These are phyloP conservation scores for Cavia aperea DNA, from an alignment of 2,113 vertebrate species.

Conservation along the genomic window DNA sequence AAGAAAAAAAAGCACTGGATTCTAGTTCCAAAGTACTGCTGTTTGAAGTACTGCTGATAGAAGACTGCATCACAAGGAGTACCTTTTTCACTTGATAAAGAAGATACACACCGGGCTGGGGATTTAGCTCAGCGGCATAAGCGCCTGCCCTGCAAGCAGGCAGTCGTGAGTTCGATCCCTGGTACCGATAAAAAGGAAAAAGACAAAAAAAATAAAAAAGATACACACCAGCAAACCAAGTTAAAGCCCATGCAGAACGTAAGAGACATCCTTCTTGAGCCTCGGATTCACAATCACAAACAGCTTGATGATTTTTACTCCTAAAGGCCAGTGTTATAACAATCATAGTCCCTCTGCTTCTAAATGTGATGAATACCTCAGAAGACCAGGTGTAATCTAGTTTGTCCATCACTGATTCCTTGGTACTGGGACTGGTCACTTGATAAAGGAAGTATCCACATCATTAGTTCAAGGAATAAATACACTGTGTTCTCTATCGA, in stretches of 20 bases:
- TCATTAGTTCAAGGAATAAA: not conserved
- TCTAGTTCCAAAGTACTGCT: not conserved
- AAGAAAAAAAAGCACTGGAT: not conserved
- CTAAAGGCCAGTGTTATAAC: not conserved
- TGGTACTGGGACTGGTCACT: not conserved
- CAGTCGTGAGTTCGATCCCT: no score
- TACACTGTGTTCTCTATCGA: not conserved
- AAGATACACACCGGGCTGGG: not conserved
- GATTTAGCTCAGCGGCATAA: no score
- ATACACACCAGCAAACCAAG: not conserved
- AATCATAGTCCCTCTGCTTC: not conserved
- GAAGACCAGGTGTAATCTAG: not conserved
- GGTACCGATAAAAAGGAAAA: no score
- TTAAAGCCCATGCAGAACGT: not conserved
- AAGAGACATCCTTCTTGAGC: not conserved
- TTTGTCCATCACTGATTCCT: not conserved
- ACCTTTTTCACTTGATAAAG: not conserved
- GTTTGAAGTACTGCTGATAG: not conserved
- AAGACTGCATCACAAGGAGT: not conserved
- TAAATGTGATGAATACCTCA: not conserved
- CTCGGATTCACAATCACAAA: not conserved
- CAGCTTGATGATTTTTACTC: not conserved
- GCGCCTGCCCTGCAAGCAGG: no score
- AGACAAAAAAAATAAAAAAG: not conserved
- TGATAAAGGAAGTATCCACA: no score